Conservation (phyloP, 1,140 invertebrate species). For the Venustaconcha ellipsiformis region DNA sequence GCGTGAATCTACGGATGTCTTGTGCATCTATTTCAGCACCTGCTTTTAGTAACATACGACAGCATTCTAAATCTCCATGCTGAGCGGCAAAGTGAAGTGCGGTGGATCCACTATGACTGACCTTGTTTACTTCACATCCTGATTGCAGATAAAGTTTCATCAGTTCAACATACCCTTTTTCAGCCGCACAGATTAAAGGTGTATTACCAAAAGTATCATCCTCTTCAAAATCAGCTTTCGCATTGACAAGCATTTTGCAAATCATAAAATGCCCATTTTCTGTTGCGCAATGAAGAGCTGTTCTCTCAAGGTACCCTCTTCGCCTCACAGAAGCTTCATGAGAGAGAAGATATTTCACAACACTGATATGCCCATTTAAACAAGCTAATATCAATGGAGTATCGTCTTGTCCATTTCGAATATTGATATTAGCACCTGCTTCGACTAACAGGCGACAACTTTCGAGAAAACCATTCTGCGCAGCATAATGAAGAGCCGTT, state of each 20-base stretch:
- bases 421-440: slow-evolving; percentile 57
- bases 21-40: slow-evolving; percentile 64
- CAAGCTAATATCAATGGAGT: slow-evolving; percentile 90
- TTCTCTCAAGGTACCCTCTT: slow-evolving; percentile 66
- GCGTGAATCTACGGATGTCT: slow-evolving; percentile 63
- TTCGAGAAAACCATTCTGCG: slow-evolving; percentile 67
- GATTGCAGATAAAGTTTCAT: slow-evolving; percentile 83
- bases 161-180: slow-evolving; percentile 86
- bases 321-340: slow-evolving; percentile 86
- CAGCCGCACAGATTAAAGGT: slow-evolving; percentile 87
- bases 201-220: slow-evolving; percentile 76
- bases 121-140: slow-evolving; percentile 72
- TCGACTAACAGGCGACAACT: slow-evolving; percentile 72
- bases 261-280: slow-evolving; percentile 63
- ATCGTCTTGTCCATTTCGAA: slow-evolving; percentile 70
- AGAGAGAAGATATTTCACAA: slow-evolving; percentile 84
- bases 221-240: slow-evolving; percentile 61
- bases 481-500: slow-evolving; percentile 64
- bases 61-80: slow-evolving; percentile 56
- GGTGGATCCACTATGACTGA: slow-evolving; percentile 64
- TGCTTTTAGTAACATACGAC: slow-evolving; percentile 48
- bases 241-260: slow-evolving; percentile 71
- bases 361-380: slow-evolving; percentile 85
- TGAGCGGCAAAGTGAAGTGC: slow-evolving; percentile 66
- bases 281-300: slow-evolving; percentile 61